Base-by-base conservation (phyloP, 2,113 vertebrate genomes). In the Spea bombifrons region DNA sequence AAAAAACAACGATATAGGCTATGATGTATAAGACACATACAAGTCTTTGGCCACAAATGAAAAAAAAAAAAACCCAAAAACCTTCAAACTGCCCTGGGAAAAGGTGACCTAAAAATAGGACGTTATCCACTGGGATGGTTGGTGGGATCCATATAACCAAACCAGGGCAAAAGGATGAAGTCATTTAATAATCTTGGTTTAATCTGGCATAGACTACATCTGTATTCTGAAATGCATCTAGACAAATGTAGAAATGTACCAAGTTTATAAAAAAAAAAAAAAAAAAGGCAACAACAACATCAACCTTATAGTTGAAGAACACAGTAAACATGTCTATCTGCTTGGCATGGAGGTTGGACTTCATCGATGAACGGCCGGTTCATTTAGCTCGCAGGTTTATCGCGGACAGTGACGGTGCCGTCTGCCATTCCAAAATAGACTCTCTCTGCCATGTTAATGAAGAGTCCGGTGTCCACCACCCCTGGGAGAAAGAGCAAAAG, bases 361-460 rank as follows among this genome's bases (percentile, higher is more conserved):
- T 67, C 30, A 15, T 67, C 3, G 1, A 78, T 77, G 66, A 52
- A 68, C 80, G 74, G 61, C 7, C 45, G 6, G 0, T 13, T 66
- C 48, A 53, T 9, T 94, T 89, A 96, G 83, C 81, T 87, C 71
- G 89, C 80, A 0, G 86, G 87, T 78, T 91, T 90, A 83, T 97
- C 93, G 75, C 91, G 85, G 67, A 93, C 45, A 47, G 86, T 89
- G 78, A 99, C 92, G 0, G 91, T 96, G 57, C 97, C 97, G 0
- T 99, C 96, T 87, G 96, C 93, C 96, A 96, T 95, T 49, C 97
- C 97, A 0, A 99, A 99, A 84, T 99, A 99, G 50, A 95, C 97
- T 13, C 92, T 86, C 75, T 97, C 87, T 0, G 96, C 96, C 97
- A 99, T 98, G 84, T 88, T 83, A 4, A 99, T 95, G 75, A 99